phyloP scores from a whole-genome alignment of 92 coral and sea anemone genomes.

The Epizoanthus stellaris region DNA sequence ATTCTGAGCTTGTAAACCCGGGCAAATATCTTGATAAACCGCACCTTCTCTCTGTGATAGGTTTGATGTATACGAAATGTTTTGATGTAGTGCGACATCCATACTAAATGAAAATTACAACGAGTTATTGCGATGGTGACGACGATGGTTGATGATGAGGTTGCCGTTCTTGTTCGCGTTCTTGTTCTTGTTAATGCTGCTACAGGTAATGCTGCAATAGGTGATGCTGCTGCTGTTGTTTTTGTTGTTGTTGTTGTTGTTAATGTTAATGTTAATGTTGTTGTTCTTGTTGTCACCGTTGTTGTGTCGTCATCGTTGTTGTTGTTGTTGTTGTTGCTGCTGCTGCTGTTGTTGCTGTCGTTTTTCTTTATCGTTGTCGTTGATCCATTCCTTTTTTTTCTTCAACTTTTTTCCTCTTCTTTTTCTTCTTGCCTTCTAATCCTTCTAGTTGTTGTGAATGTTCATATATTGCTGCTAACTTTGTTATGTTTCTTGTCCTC shows the following conservation, averaged over 20 bases:
- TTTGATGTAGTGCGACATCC: background rate
- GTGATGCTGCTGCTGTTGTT: no score
- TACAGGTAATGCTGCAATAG: no score
- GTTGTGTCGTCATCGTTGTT: no score
- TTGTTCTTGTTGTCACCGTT: no score
- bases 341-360: background rate
- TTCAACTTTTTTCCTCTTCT: background rate
- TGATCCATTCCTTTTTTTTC: background rate
- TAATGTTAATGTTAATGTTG: no score
- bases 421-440: background rate
- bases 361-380: background rate
- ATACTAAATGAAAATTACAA: background rate
- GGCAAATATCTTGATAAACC: slow-evolving; percentile 14
- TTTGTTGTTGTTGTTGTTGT: no score
- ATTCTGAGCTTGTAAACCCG: slow-evolving; percentile 48
- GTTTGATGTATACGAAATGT: background rate
- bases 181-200: no score
- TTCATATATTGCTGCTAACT: no score
- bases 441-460: background rate
- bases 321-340: background rate
- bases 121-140: slow-evolving; percentile 13
- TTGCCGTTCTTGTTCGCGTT: no score
- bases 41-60: background rate
- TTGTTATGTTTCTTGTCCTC: no score
- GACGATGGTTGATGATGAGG: no score